Evolutionary conservation across 1,140 invertebrate species (phyloP).

Genomic region (Anastrepha ludens): DNA sequence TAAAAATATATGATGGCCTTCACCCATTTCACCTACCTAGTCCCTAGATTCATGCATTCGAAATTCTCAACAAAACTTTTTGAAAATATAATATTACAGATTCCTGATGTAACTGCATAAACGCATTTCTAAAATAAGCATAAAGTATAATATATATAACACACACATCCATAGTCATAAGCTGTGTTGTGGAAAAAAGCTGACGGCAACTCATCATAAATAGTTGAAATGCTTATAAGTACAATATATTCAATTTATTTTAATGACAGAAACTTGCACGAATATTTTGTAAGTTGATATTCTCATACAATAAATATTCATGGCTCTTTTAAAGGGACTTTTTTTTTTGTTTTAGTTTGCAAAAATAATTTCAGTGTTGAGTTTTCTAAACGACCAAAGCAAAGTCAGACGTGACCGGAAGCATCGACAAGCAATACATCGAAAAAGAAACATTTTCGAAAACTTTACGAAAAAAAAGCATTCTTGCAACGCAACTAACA

Average conservation of each 20-base stretch:
- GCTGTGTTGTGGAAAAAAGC: neutral
- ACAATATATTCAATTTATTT: neutral
- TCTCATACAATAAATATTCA: conserved; percentile 14
- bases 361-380: neutral
- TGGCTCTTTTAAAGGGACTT: neutral
- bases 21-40: no score
- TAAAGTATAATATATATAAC: neutral
- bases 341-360: neutral
- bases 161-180: neutral
- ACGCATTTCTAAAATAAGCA: neutral
- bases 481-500: neutral
- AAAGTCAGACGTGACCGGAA: conserved; percentile 36
- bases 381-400: conserved; percentile 2
- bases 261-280: conserved; percentile 5
- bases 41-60: neutral
- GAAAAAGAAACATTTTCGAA: neutral
- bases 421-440: neutral
- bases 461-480: neutral
- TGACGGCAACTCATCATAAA: neutral
- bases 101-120: neutral
- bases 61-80: neutral
- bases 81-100: neutral
- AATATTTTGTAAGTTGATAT: conserved; percentile 17
- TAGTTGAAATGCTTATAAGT: neutral
- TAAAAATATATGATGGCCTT: no score